Percentiles rank a stretch among this genome's conserved stretches.
Conservation (phyloP, 2,888 invertebrate genomes). For the Macaria liturata region DNA sequence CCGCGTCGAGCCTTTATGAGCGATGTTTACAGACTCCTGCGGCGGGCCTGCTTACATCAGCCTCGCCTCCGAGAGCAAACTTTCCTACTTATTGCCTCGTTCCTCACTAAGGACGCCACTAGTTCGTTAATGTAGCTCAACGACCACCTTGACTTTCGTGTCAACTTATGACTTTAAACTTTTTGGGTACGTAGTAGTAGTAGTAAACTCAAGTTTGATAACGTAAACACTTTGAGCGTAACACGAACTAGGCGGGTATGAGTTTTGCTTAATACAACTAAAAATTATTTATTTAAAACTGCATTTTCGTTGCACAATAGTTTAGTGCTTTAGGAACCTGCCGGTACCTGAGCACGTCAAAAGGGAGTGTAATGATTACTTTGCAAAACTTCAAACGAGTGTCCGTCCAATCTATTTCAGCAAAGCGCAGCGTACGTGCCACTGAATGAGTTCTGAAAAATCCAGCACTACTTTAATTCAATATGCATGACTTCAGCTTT, state of each 20-base stretch:
- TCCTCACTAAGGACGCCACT: conserved; percentile 31
- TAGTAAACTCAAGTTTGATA: too few relatives aligned
- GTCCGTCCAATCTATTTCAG: conserved; percentile 16
- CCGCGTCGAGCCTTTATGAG: conserved; percentile 64
- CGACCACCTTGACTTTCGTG: too few relatives aligned
- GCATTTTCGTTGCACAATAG: too few relatives aligned
- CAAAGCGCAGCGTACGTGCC: conserved; percentile 58
- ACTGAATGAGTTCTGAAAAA: conserved; percentile 65
- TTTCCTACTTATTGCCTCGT: conserved; percentile 42
- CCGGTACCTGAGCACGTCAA: too few relatives aligned
- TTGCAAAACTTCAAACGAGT: not conserved
- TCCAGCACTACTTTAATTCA: conserved; percentile 21
- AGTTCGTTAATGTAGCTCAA: conserved; percentile 14
- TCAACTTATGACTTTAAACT: too few relatives aligned
- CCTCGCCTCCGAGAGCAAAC: conserved; percentile 50
- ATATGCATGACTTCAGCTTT: conserved; percentile 28
- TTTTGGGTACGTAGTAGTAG: too few relatives aligned
- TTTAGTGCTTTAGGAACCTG: too few relatives aligned
- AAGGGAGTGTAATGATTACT: too few relatives aligned
- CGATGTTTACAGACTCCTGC: conserved; percentile 65
- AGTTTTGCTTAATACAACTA: too few relatives aligned
- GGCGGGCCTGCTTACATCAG: conserved; percentile 44
- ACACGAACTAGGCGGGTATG: too few relatives aligned
- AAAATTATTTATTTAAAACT: too few relatives aligned
- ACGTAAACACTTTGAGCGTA: too few relatives aligned